Base-by-base conservation (phyloP, 2,888 invertebrate species). In the Trichogramma evanescens region DNA sequence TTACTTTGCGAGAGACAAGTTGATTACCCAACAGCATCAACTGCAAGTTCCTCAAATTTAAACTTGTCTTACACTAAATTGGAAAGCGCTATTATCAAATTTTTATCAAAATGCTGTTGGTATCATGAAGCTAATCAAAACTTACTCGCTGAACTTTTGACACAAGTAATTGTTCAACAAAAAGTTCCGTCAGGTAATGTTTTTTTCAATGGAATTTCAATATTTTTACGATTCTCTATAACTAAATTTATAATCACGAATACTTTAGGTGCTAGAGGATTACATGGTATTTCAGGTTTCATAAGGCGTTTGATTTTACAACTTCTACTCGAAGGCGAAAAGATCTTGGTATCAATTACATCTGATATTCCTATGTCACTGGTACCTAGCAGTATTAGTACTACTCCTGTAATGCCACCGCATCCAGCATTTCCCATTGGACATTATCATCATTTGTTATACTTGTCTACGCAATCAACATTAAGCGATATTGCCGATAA, bases 81-180 rank as follows among this genome's bases (percentile, higher is more conserved):
- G 58, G 91, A 91, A 73, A 86, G 88, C 69, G 86, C 88, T 10
- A 89, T 91, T 51, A 89, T 95, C 48, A 85, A 88, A 65, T 87
- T 95, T 75, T 85, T 95, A 69, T 86, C 90, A 0, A 87, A 88
- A 70, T 88, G 93, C 69, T 92, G 91, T 56, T 86, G 91, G 72
- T 92, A 92, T 72, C 93, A 95, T 78, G 84, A 88, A 0, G 83
- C 82, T 55, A 95, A 95, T 79, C 95, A 95, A 78, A 87, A 88
- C 66, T 82, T 89, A 51, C 84, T 95, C 61, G 91, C 94, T 1
- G 83, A 85, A 62, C 88, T 93, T 5, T 79, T 95, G 6, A 89
- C 89, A 70, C 84, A 86, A 67, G 89, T 92, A 50, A 84, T 92
- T 59, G 83, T 86, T 54, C 83, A 85, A 42, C 86, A 87, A 71